Evolutionary conservation across 2,888 invertebrate species (phyloP), one percentile per base, ranked within the genome.

Genomic region (Oligia strigilis): DNA sequence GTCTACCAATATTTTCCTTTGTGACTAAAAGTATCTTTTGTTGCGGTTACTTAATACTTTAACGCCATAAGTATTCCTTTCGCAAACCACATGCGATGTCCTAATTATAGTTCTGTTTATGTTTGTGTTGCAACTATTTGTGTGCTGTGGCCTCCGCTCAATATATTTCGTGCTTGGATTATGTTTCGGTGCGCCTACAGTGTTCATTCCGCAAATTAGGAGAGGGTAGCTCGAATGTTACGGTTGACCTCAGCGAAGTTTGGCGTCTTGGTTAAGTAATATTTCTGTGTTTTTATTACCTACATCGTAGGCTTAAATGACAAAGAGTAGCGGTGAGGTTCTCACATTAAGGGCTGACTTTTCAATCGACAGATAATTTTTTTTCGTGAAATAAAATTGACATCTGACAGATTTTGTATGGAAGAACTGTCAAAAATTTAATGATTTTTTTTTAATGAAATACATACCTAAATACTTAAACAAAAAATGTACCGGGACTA

Each of bases 121-220:
- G 66, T 78, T 73, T 72, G 69, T 5, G 81, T 82, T 89, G 60
- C 85, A 89, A 90, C 60, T 89, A 36, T 89, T 90, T 78, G 81
- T 91, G 72, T 84, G 81, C 77, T 87, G 84, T 72, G 84, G 88
- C 29, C 81, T 77, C 46, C 84, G 82, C 85, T 84, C 81, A 14
- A 85, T 90, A 81, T 90, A 89, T 80, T 90, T 90, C 69, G 85
- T 87, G 29, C 77, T 87, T 19, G 88, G 89, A 46, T 81, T 91
- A 40, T 86, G 84, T 80, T 87, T 88, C 55, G 88, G 90, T 14
- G 87, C 87, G 17, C 89, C 88, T 52, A 89, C 86, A 43, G 82
- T 90, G n/a, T 88, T 91, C 60, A 88, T 92, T 67, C 88, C 88
- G 55, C 89, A 91, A 84, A 83, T 92, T 71, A 87, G 90, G 52